phyloP scores from a whole-genome alignment of 2,113 vertebrate species.

The Alligator mississippiensis region DNA sequence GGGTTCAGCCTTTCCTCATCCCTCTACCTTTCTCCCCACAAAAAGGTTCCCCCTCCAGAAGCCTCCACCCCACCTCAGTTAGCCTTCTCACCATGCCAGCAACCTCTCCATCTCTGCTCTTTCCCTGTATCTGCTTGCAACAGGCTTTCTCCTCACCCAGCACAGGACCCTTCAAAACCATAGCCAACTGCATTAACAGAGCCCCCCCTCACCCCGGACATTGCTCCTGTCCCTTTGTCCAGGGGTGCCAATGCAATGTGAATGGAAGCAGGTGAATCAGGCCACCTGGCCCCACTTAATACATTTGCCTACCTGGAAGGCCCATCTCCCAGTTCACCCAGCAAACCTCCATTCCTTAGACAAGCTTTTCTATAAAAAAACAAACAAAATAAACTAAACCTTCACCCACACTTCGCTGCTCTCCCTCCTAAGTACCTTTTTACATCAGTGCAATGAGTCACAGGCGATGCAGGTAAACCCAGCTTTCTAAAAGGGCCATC shows the following conservation, averaged over 20 bases:
- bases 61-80: neutral
- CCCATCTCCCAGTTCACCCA: neutral
- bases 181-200: neutral
- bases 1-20: neutral
- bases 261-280: neutral
- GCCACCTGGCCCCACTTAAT: neutral
- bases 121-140: neutral
- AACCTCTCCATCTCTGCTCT: neutral
- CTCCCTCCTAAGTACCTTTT: neutral
- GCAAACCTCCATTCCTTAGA: too few species aligned
- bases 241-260: neutral
- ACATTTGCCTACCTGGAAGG: neutral
- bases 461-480: rapidly evolving
- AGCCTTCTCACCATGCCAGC: neutral
- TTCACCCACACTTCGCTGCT: rapidly evolving
- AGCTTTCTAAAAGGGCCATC: neutral
- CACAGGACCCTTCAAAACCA: neutral
- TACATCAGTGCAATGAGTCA: too few species aligned
- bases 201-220: neutral
- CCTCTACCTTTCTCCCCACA: neutral
- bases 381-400: too few species aligned
- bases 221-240: neutral
- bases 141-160: neutral
- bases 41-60: neutral
- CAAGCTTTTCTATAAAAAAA: too few species aligned